Conservation (phyloP, 2,113 vertebrate species). For the Spilogale gracilis region DNA sequence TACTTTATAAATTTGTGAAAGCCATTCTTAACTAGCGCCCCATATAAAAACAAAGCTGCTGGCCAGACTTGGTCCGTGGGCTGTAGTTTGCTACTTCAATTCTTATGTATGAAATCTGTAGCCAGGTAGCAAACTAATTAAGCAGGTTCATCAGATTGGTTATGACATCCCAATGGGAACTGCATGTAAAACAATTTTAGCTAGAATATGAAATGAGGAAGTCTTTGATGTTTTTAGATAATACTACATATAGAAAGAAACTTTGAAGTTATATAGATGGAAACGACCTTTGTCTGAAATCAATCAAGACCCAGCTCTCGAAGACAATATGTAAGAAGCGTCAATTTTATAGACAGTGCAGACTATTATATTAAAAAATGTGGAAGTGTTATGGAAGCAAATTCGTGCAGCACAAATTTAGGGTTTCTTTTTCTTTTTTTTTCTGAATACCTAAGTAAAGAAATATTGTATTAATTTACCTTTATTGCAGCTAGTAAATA, state of each 20-base stretch:
- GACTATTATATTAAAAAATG: neutral
- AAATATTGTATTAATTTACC: constrained; percentile 67
- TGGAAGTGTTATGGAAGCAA: neutral
- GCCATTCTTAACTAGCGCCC: neutral
- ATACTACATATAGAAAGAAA: neutral
- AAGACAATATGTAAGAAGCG: neutral
- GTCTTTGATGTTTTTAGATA: constrained; percentile 10
- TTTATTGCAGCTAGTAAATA: constrained; percentile 66
- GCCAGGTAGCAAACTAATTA: neutral
- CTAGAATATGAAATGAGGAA: constrained; percentile 42
- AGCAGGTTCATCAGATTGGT: neutral
- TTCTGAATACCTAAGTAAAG: constrained; percentile 56
- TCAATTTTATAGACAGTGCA: neutral
- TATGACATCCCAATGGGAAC: neutral
- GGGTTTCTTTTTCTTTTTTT: neutral
- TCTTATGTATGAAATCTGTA: neutral
- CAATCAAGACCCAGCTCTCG: neutral
- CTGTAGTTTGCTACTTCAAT: neutral
- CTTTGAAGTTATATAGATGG: neutral
- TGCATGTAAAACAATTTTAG: constrained; percentile 40
- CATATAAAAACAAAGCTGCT: neutral
- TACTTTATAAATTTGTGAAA: neutral
- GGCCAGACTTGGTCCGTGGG: neutral
- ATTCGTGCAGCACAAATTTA: neutral
- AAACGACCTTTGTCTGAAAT: neutral